Base-by-base conservation (phyloP, 2,113 vertebrate genomes). In the Mola mola region DNA sequence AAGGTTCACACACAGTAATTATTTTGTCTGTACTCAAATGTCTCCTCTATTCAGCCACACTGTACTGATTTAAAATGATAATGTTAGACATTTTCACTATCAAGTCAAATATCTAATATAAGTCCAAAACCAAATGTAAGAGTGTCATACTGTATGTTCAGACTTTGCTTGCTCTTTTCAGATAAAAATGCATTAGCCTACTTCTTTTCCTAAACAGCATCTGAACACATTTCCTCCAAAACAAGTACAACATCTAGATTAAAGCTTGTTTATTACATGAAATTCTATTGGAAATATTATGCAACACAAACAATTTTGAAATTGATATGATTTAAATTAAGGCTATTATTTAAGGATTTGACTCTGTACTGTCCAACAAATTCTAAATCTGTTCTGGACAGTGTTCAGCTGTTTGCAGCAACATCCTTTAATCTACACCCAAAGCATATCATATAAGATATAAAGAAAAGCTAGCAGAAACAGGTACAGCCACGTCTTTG, bases 1-100 rank as follows among this genome's bases (percentile, higher is more conserved):
- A 55, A 62, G 19, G 28, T 25, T 24, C 3, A 49, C 3, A n/a
- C n/a, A n/a, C n/a, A n/a, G 0, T 3, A 28, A 17, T 53, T 15
- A 47, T 57, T 64, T 34, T 65, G 15, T 36, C 16, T 25, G 6
- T 13, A 4, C 8, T 65, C 6, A 33, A 19, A 43, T 25, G 20
- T 29, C 9, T 29, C 6, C 28, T 29, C 28, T 2, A 29, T 29
- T 29, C 6, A 29, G 28, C 28, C 28, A 9, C 9, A 29, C 9
- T 29, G 28, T 9, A 29, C 28, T 29, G 28, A 29, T 29, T 29
- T 29, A 9, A 29, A 29, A 29, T 29, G 28, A 7, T 7, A 29
- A 29, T 7, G n/a, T n/a, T n/a, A n/a, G n/a, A n/a, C n/a, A n/a
- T n/a, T n/a, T n/a, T n/a, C n/a, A n/a, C n/a, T n/a, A n/a, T n/a